Evolutionary conservation across 92 coral and sea anemone species (phyloP), one percentile per base, ranked within the genome.

Genomic region (Phenganax subtilis): DNA sequence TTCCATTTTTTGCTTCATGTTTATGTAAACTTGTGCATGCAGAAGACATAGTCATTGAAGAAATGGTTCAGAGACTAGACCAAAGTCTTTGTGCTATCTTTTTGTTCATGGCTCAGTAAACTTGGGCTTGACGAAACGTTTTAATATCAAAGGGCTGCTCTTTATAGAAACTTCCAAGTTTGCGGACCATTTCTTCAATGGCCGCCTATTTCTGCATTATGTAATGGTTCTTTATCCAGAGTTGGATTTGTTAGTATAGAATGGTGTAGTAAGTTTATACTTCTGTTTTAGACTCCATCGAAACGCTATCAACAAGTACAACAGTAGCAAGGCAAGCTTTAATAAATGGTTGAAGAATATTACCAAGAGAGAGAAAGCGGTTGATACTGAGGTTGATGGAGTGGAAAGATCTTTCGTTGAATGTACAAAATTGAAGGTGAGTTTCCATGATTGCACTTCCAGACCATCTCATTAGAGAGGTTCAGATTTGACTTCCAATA

Each of bases 261-360:
- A 65, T 17, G 25, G 11, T 44, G 10, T 0, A 65, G 31, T 11
- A 11, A 17, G 30, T 9, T 17, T 54, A 47, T 52, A 12, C 25
- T 69, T 28, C 17, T 52, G 25, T 76, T 60, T 30, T 53, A 76
- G 81, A 31, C 81, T 76, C 7, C 69, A 44, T 60, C 81, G 81
- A 11, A 76, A 44, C 15, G 53, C 57, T 5, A 7, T 76, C 57
- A 58, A 15, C 81, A 76, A 76, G 56, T 76, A 20, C 71, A 76
- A 59, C 81, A 52, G 51, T 51, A 59, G 57, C 29, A 76, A 76
- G 15, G 30, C 69, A 0, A 25, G 16, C 11, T 31, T 76, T 3
- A 76, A 6, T 25, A 76, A 76, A 60, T 76, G 81, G 81, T 30
- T 76, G 81, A 76, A 76, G 71, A 76, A 58, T 52, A 44, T 60